Evolutionary conservation across 2,113 vertebrate genomes (phyloP).

Genomic region (Zapornia atra): DNA sequence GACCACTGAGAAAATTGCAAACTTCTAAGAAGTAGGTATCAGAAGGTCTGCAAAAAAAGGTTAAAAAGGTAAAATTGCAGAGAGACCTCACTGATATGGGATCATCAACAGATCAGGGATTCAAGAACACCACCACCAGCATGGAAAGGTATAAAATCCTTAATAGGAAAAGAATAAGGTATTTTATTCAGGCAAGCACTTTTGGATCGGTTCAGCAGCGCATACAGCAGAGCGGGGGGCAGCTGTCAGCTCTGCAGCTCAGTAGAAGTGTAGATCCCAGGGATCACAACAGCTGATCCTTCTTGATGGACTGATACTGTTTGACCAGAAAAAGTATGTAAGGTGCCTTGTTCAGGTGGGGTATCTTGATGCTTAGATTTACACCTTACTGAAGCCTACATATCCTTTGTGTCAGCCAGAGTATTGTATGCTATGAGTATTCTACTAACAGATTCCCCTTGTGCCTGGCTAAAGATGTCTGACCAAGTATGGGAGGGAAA

Average conservation of each 20-base stretch:
- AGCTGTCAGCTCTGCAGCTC: neutral
- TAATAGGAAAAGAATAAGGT: neutral
- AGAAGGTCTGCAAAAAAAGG: neutral
- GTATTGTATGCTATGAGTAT: neutral
- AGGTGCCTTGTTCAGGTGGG: neutral
- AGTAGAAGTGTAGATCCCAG: neutral
- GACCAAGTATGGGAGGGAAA: neutral
- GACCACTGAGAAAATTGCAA: neutral
- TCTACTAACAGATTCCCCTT: neutral
- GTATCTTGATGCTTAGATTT: neutral
- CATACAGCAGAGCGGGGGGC: rapidly evolving
- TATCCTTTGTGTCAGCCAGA: neutral
- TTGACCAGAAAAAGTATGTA: neutral
- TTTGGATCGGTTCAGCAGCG: neutral
- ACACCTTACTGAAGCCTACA: neutral
- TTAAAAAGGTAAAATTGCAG: neutral
- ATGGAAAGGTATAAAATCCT: neutral
- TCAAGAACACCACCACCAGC: neutral
- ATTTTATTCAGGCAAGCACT: neutral
- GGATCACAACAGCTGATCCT: rapidly evolving
- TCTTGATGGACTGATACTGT: neutral
- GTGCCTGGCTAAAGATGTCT: neutral
- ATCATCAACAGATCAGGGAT: neutral
- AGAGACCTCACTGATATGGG: rapidly evolving
- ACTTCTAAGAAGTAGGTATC: neutral